Base-by-base conservation (phyloP, 1,140 invertebrate genomes). In the Cyclargus thomasi region DNA sequence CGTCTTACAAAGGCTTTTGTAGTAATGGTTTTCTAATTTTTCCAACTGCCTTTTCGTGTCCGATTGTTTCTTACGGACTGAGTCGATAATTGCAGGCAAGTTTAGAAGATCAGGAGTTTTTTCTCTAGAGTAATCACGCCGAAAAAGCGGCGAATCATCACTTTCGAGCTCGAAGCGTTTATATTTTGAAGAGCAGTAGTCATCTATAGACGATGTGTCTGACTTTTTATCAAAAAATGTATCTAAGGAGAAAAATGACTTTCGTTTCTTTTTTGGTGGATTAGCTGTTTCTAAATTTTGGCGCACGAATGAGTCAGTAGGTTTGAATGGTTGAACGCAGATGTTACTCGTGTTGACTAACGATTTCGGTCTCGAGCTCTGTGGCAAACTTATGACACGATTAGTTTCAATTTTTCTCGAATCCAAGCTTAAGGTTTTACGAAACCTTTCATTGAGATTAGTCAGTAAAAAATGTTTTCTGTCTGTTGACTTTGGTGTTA, bases 161-260 rank as follows among this genome's bases (percentile, higher is more conserved):
- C 88, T 90, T 74, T 91, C 90, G 35, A 91, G 68, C 65, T 91
- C 88, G 57, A 91, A 91, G 35, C 90, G 81, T 63, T 90, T 90
- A 67, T 91, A 91, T 78, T 91, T 91, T 0, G 90, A 91, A 16
- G 90, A 91, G 63, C 85, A 89, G 65, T 88, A 91, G 73, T 91
- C 90, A 67, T 91, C 90, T 55, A 87, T 83, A 0, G 90, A 91
- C 63, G 90, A 91, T 5, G 85, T 86, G 62, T 91, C 90, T 47
- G 90, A 91, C 63, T 86, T 83, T 75, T 91, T 88, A 74, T 91
- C 89, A 53, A 91, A 90, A 68, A 91, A 91, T 11, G 88, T 87
- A 59, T 91, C 90, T 22, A 91, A 70, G 2, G 90, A 90, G 71
- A 91, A 91, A 66, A 91, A 91, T 1, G 90, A 91, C 72, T 91